phyloP scores from a whole-genome alignment of 2,113 vertebrate species.

The Aptenodytes patagonicus region DNA sequence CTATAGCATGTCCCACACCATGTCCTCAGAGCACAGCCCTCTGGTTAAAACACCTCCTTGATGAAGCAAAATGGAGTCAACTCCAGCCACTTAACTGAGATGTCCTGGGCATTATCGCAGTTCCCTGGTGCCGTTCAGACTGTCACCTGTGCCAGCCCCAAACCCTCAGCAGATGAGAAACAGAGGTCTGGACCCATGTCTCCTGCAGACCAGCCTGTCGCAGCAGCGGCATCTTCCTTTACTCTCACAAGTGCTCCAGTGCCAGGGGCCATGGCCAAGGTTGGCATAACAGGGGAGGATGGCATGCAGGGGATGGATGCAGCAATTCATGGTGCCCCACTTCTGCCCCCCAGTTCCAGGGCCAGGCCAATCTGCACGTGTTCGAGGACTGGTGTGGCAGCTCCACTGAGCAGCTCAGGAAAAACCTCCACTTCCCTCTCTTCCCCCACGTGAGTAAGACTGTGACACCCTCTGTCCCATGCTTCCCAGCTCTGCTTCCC shows the following conservation, averaged over 20 bases:
- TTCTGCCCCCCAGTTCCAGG: constrained; percentile 76
- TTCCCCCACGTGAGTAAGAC: constrained; percentile 88
- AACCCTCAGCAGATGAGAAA: not conserved
- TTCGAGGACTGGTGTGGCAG: constrained; percentile 96
- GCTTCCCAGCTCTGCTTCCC: not conserved
- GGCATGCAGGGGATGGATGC: not conserved
- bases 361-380: constrained; percentile 88
- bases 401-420: constrained; percentile 82
- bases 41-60: not conserved
- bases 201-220: not conserved
- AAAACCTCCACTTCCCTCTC: constrained; percentile 88
- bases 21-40: not conserved
- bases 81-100: not conserved
- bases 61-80: not conserved
- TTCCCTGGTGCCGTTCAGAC: not conserved
- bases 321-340: not conserved
- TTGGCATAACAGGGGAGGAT: not conserved
- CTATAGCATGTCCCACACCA: not conserved
- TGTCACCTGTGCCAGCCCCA: not conserved
- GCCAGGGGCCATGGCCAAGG: fast-evolving
- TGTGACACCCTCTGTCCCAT: fast-evolving
- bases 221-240: not conserved
- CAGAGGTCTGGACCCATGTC: not conserved
- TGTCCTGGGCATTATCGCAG: not conserved
- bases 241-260: not conserved